Percentiles rank a stretch among this genome's conserved stretches.
Conservation (phyloP, 2,113 vertebrate species). For the Nerophis ophidion region DNA sequence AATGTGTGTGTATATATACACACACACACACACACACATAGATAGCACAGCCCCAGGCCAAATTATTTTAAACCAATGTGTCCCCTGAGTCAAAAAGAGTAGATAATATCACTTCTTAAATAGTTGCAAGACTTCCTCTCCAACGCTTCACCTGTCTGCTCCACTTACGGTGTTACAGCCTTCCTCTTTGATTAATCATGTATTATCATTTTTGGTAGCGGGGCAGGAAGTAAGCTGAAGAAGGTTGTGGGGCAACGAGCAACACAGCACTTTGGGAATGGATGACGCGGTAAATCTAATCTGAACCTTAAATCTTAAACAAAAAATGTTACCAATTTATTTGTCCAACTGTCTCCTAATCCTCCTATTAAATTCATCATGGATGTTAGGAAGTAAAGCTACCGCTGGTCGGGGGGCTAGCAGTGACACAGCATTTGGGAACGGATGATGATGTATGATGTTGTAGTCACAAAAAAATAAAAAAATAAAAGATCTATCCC, state of each 20-base stretch:
- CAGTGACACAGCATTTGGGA: conserved; percentile 36
- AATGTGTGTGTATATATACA: no score
- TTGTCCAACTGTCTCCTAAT: background rate
- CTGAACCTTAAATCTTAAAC: no score
- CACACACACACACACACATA: no score
- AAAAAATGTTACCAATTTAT: background rate
- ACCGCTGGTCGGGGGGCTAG: conserved; percentile 22
- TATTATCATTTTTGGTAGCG: no score
- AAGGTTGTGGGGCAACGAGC: no score
- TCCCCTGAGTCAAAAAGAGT: background rate
- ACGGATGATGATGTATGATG: conserved; percentile 36
- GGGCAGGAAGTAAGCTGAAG: no score
- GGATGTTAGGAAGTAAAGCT: conserved; percentile 12
- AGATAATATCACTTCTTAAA: background rate
- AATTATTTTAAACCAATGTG: no score
- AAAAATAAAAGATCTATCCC: background rate
- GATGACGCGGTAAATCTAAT: no score
- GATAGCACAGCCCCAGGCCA: no score
- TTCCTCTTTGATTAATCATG: no score
- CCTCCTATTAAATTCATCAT: background rate
- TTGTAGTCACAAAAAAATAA: background rate
- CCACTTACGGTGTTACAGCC: no score
- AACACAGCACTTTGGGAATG: no score
- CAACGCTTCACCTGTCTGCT: background rate
- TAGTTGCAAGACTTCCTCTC: background rate